Conservation (phyloP, 2,888 invertebrate genomes). For the Calliphora vomitoria region DNA sequence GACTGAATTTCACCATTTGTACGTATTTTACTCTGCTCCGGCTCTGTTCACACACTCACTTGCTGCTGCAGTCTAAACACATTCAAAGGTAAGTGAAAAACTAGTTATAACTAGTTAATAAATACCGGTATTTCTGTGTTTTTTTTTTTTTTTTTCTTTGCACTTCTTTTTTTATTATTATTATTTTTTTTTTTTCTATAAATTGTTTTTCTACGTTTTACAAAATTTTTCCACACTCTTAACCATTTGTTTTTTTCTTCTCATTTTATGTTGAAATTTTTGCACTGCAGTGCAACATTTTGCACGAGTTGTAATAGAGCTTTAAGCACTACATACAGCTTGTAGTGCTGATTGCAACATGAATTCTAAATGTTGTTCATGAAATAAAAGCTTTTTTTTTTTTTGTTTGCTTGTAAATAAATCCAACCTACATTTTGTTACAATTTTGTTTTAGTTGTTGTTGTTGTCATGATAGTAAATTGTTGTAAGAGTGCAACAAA, state of each 20-base stretch:
- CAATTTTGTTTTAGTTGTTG: not conserved
- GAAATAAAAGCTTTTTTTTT: not conserved
- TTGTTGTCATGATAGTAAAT: not conserved
- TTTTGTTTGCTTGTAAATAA: constrained; percentile 8
- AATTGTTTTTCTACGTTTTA: constrained; percentile 53
- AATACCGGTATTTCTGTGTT: constrained; percentile 68
- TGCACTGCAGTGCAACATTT: constrained; percentile 53
- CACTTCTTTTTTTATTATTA: not conserved
- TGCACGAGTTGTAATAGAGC: constrained; percentile 18
- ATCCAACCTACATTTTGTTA: constrained; percentile 40
- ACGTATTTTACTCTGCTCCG: not conserved
- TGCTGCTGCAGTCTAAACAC: constrained; percentile 21
- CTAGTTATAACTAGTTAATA: constrained; percentile 72
- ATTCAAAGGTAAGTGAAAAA: constrained; percentile 71
- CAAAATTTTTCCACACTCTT: constrained; percentile 52
- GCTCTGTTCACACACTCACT: constrained; percentile 26
- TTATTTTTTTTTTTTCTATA: constrained; percentile 34
- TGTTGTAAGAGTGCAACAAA: constrained; percentile 23
- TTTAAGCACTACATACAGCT: not conserved
- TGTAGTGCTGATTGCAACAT: not conserved
- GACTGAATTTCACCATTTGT: constrained; percentile 66
- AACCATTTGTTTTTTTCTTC: constrained; percentile 3
- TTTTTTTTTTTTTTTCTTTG: constrained; percentile 36
- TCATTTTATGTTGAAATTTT: constrained; percentile 21
- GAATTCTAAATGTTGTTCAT: constrained; percentile 28